These are phyloP conservation scores for Syngnathus rostellatus DNA, from an alignment of 2,797 vertebrate genomes.

Conservation along the genomic window DNA sequence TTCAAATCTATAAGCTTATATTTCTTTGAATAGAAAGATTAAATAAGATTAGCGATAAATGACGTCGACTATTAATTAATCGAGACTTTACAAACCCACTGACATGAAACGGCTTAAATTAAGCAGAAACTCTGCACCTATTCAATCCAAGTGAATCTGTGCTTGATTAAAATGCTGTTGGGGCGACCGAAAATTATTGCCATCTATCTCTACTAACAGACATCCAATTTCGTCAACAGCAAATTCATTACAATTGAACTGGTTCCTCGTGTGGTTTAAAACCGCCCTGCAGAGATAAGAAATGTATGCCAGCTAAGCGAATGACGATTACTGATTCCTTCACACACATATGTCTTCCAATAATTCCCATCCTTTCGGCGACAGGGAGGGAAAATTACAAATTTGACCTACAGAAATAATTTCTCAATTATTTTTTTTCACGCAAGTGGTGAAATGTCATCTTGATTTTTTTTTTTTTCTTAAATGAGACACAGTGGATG, in stretches of 20 bases:
- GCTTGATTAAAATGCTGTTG: neutral
- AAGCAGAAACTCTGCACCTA: neutral
- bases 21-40: neutral
- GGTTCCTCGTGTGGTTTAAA: slow-evolving; percentile 9
- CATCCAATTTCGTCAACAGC: neutral
- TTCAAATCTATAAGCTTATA: neutral
- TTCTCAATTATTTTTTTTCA: slow-evolving; percentile 5
- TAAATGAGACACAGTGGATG: neutral
- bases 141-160: neutral
- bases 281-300: neutral
- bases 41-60: neutral
- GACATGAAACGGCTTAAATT: neutral
- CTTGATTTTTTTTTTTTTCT: neutral
- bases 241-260: neutral
- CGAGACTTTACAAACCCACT: neutral
- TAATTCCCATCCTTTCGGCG: neutral
- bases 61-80: neutral
- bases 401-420: neutral
- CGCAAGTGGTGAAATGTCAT: neutral
- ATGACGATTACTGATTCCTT: neutral
- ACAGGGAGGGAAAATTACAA: slow-evolving; percentile 3
- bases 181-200: neutral
- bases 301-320: slow-evolving; percentile 3
- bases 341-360: neutral
- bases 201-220: neutral